Evolutionary conservation across 2,888 invertebrate genomes (phyloP).

Genomic region (Escarpia spicata): DNA sequence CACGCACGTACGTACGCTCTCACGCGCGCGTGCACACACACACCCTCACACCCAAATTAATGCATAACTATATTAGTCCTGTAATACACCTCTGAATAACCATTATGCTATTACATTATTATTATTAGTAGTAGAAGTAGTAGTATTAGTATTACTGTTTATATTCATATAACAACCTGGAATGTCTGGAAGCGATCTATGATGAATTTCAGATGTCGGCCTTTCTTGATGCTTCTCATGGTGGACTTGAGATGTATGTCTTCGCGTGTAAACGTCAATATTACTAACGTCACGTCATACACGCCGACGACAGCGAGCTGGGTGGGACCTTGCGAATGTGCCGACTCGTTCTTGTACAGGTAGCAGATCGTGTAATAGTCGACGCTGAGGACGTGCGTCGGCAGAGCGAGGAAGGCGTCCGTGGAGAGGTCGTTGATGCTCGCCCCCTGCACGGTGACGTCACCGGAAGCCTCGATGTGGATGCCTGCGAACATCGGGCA

Average conservation of each 20-base stretch:
- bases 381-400: constrained; percentile 29
- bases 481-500: constrained; percentile 26
- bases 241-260: neutral
- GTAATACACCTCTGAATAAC: no score
- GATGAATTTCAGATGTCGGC: neutral
- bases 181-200: constrained; percentile 21
- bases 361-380: constrained; percentile 37
- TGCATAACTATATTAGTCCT: no score
- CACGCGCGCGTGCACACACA: no score
- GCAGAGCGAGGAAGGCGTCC: constrained; percentile 37
- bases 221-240: neutral
- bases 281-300: constrained; percentile 24
- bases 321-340: constrained; percentile 26
- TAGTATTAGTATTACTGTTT: no score
- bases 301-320: constrained; percentile 27
- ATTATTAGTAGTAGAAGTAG: no score
- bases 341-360: constrained; percentile 27
- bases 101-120: no score
- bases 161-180: constrained; percentile 4
- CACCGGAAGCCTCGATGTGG: constrained; percentile 24
- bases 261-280: neutral
- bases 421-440: constrained; percentile 35
- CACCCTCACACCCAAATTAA: no score
- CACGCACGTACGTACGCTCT: no score
- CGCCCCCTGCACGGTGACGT: constrained; percentile 34